A percentile compares a stretch with the other conserved stretches of the same genome.
These are phyloP conservation scores for Channallabes apus DNA, from an alignment of 2,797 vertebrate genomes.

Conservation along the genomic window DNA sequence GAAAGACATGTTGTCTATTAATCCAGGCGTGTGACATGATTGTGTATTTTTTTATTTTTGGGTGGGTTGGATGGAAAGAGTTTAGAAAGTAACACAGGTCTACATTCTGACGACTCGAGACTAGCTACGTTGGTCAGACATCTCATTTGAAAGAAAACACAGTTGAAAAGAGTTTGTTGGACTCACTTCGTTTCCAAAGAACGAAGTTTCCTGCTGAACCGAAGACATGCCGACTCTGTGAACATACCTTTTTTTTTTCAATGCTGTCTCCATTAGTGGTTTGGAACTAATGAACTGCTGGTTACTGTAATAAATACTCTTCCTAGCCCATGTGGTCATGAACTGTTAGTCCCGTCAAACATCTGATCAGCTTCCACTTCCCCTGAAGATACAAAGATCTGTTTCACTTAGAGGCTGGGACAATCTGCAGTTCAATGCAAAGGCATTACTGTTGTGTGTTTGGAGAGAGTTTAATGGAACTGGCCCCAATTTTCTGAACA, in stretches of 20 bases:
- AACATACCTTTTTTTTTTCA: constrained; percentile 37
- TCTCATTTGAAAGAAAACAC: constrained; percentile 39
- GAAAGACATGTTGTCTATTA: background rate
- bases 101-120: constrained; percentile 9
- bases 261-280: constrained; percentile 48
- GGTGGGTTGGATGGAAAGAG: background rate
- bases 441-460: constrained; percentile 60
- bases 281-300: constrained; percentile 47
- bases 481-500: constrained; percentile 29
- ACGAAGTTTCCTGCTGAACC: too few species aligned
- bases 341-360: constrained; percentile 37
- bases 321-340: constrained; percentile 21
- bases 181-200: constrained; percentile 35
- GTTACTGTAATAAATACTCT: constrained; percentile 43
- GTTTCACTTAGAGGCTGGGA: constrained; percentile 33
- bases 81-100: background rate
- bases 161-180: constrained; percentile 25
- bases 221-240: constrained; percentile 37
- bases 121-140: constrained; percentile 11
- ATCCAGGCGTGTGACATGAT: background rate
- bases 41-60: background rate
- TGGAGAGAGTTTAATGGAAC: constrained; percentile 41
- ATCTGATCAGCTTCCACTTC: constrained; percentile 39
- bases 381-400: constrained; percentile 42
- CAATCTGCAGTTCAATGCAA: constrained; percentile 50